Evolutionary conservation across 2,797 vertebrate genomes (phyloP).

Genomic region (Xyrichtys novacula): DNA sequence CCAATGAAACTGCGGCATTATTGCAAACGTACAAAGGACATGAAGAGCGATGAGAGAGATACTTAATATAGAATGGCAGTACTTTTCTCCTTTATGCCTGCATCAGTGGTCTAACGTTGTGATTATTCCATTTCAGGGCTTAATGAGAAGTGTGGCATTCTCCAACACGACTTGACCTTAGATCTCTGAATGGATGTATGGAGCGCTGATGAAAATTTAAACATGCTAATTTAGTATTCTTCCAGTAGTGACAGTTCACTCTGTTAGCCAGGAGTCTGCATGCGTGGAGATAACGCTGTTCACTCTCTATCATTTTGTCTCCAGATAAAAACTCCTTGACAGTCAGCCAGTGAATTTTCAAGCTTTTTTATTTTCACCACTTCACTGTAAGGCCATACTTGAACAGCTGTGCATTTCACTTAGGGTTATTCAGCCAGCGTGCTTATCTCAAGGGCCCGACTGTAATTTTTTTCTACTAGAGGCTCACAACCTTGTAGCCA

Average conservation of each 20-base stretch:
- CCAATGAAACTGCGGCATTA: constrained; percentile 10
- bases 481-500: constrained; percentile 43
- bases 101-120: constrained; percentile 28
- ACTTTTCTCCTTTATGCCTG: constrained; percentile 31
- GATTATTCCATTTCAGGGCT: constrained; percentile 61
- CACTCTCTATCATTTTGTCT: constrained; percentile 20
- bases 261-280: not conserved
- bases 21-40: constrained; percentile 14
- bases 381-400: constrained; percentile 35
- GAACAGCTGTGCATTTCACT: constrained; percentile 50
- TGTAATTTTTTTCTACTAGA: constrained; percentile 39
- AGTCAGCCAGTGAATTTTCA: constrained; percentile 19
- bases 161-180: constrained; percentile 74
- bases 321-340: not conserved
- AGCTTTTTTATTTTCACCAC: constrained; percentile 18
- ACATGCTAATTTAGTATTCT: constrained; percentile 58
- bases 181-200: constrained; percentile 54
- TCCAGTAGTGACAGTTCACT: constrained; percentile 28
- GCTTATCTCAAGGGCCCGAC: constrained; percentile 51
- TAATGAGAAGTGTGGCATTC: constrained; percentile 77
- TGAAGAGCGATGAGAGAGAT: constrained; percentile 5
- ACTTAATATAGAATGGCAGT: constrained; percentile 39
- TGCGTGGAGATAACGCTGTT: constrained; percentile 4
- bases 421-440: constrained; percentile 48
- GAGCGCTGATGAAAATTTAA: constrained; percentile 65